These are phyloP conservation scores for Thomomys bottae DNA, from an alignment of 2,113 vertebrate species.

Conservation along the genomic window DNA sequence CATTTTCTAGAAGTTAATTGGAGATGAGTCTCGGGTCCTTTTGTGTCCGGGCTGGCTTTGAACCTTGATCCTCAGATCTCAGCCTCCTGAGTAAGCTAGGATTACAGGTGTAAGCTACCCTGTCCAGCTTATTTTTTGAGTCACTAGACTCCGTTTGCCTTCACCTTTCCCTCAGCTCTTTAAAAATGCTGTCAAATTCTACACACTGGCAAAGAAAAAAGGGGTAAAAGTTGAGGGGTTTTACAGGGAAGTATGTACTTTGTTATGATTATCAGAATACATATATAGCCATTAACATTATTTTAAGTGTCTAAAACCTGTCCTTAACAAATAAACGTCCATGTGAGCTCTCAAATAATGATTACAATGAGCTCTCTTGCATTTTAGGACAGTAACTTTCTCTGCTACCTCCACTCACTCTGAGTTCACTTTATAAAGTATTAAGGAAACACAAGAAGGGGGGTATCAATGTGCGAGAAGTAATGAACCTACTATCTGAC, in stretches of 20 bases:
- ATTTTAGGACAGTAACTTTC: neutral
- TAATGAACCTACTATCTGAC: no score
- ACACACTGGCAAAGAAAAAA: constrained; percentile 82
- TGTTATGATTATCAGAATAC: constrained; percentile 56
- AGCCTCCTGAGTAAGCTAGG: no score
- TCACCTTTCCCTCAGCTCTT: constrained; percentile 79
- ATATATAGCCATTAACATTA: neutral
- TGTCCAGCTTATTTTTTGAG: constrained; percentile 80
- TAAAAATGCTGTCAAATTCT: constrained; percentile 81
- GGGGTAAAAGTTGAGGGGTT: constrained; percentile 72
- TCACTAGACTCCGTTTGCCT: constrained; percentile 78
- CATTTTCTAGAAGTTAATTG: no score
- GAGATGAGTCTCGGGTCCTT: no score
- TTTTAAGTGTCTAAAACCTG: constrained; percentile 3
- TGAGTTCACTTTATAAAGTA: neutral
- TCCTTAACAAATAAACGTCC: neutral
- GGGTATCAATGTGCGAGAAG: no score
- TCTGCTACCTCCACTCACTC: neutral
- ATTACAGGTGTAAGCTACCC: no score
- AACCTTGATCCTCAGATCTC: no score
- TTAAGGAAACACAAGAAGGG: no score
- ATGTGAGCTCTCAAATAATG: neutral
- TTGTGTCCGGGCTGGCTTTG: no score
- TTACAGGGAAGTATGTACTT: constrained; percentile 63
- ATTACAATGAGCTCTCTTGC: neutral